Evolutionary conservation across 2,888 invertebrate genomes (phyloP).

Genomic region (Camponotus fellah): DNA sequence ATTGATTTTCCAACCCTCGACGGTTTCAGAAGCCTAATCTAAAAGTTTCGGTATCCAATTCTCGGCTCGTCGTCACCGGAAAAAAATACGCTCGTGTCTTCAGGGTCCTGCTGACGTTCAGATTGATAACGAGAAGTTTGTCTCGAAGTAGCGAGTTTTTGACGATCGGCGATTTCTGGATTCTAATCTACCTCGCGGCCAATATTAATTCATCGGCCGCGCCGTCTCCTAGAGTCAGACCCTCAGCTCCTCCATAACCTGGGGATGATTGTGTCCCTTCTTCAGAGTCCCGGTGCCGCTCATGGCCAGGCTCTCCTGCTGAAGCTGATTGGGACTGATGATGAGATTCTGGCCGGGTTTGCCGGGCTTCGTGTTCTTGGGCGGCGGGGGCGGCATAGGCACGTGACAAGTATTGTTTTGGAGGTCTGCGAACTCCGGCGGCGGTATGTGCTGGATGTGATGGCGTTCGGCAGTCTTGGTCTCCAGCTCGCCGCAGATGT

Average conservation of each 20-base stretch:
- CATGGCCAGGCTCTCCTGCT: slow-evolving; percentile 92
- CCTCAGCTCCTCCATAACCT: slow-evolving; percentile 92
- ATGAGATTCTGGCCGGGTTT: slow-evolving; percentile 86
- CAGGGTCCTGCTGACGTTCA: neutral
- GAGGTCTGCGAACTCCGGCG: slow-evolving; percentile 94
- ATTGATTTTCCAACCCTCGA: slow-evolving; percentile 11
- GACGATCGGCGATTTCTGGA: neutral
- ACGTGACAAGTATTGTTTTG: slow-evolving; percentile 89
- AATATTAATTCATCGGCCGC: slow-evolving; percentile 28
- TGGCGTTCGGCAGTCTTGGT: slow-evolving; percentile 91
- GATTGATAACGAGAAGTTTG: neutral
- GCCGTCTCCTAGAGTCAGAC: slow-evolving; percentile 90
- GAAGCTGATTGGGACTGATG: slow-evolving; percentile 89
- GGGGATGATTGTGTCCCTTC: slow-evolving; percentile 87
- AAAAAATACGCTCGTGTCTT: slow-evolving; percentile 3
- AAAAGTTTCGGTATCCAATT: neutral
- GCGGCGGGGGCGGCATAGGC: slow-evolving; percentile 92
- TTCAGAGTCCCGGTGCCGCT: slow-evolving; percentile 91
- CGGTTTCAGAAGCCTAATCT: slow-evolving; percentile 11
- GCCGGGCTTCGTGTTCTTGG: slow-evolving; percentile 89
- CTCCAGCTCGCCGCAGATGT: slow-evolving; percentile 94
- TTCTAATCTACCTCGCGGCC: slow-evolving; percentile 26
- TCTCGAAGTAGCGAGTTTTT: neutral
- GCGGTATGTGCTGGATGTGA: slow-evolving; percentile 93
- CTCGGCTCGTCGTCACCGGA: neutral